Evolutionary conservation across 1,140 invertebrate genomes (phyloP).

Genomic region (Anadara kagoshimensis): DNA sequence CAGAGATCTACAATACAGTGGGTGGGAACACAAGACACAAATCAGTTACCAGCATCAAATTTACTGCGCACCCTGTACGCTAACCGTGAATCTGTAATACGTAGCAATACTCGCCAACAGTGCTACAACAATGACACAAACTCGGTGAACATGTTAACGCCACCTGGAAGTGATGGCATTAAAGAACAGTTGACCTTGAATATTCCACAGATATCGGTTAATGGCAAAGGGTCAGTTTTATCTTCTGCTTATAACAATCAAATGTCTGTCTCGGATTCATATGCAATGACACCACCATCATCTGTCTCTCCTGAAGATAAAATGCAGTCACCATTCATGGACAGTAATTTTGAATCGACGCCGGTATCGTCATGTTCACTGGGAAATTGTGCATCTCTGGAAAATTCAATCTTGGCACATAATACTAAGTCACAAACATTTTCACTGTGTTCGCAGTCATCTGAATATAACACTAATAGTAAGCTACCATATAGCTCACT

Average conservation of each 20-base stretch:
- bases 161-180: constrained; percentile 80
- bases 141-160: constrained; percentile 86
- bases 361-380: constrained; percentile 10
- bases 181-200: constrained; percentile 78
- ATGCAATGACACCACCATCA: constrained; percentile 91
- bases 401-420: constrained; percentile 7
- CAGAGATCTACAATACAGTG: constrained; percentile 92
- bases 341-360: constrained; percentile 31
- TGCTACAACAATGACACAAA: constrained; percentile 62
- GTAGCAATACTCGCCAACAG: constrained; percentile 82
- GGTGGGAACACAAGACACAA: constrained; percentile 82
- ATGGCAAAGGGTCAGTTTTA: constrained; percentile 30
- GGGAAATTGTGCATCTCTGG: not conserved
- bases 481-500: constrained; percentile 10
- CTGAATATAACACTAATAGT: constrained; percentile 26
- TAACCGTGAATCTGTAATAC: constrained; percentile 94
- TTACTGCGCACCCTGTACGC: constrained; percentile 92
- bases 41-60: constrained; percentile 85
- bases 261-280: constrained; percentile 45
- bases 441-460: constrained; percentile 15
- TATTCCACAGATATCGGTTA: constrained; percentile 54
- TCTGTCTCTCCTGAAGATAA: constrained; percentile 95
- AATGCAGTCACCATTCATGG: constrained; percentile 72
- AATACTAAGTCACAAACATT: constrained; percentile 29
- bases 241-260: constrained; percentile 20